A percentile compares a stretch with the other conserved stretches of the same genome.
These are phyloP conservation scores for Nezara viridula DNA, from an alignment of 2,888 invertebrate genomes.

Conservation along the genomic window DNA sequence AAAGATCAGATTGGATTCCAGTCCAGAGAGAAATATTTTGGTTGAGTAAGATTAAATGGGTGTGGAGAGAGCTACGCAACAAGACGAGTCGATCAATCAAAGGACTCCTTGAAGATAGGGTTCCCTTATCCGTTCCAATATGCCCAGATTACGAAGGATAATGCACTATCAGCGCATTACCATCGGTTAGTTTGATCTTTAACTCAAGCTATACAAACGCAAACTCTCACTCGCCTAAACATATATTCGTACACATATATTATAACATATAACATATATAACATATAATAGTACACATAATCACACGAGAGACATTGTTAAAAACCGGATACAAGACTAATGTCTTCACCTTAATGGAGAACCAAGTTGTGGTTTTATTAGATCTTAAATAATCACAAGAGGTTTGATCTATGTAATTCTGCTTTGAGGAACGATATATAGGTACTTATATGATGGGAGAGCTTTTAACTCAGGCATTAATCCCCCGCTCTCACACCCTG, in stretches of 20 bases:
- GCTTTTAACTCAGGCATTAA: too few relatives aligned
- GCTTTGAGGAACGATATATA: too few relatives aligned
- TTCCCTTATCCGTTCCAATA: neutral
- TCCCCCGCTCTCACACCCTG: too few relatives aligned
- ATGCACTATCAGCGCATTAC: neutral
- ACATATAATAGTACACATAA: too few relatives aligned
- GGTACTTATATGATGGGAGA: too few relatives aligned
- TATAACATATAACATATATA: too few relatives aligned
- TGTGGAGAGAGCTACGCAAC: slow-evolving; percentile 4
- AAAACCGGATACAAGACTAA: too few relatives aligned
- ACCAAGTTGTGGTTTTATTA: too few relatives aligned
- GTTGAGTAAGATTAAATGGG: slow-evolving; percentile 11
- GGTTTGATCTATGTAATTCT: too few relatives aligned
- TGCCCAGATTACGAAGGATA: neutral
- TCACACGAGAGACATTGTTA: too few relatives aligned
- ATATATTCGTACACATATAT: neutral
- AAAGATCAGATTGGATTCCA: neutral
- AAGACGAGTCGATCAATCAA: slow-evolving; percentile 6
- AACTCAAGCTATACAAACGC: neutral
- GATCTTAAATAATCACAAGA: too few relatives aligned
- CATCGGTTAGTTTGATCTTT: neutral
- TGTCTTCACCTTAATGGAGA: too few relatives aligned
- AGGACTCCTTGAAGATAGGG: neutral
- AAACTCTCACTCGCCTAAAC: neutral
- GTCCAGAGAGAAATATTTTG: neutral